phyloP scores from a whole-genome alignment of 2,113 vertebrate species.

The Elgaria multicarinata region DNA sequence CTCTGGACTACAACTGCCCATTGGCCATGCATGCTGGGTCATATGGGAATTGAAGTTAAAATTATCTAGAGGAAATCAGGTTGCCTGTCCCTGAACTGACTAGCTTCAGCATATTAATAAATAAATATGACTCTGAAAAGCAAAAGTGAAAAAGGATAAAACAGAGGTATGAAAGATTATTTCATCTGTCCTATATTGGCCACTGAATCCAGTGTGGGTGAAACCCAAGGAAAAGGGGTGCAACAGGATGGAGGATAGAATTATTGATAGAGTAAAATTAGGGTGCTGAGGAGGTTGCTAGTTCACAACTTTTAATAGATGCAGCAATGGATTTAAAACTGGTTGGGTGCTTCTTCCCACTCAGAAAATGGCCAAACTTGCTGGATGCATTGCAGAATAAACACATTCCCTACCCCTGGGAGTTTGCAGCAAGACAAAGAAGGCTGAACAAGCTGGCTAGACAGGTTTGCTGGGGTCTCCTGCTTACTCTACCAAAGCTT shows the following conservation, averaged over 20 bases:
- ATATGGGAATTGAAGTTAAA: too few relatives aligned
- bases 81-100: too few relatives aligned
- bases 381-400: conserved; percentile 21
- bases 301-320: not conserved
- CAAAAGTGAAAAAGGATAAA: not conserved
- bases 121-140: not conserved
- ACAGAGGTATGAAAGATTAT: not conserved
- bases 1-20: too few relatives aligned
- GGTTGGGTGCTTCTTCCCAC: not conserved
- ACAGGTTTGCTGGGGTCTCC: conserved; percentile 16
- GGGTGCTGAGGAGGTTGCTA: not conserved
- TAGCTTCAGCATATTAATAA: not conserved
- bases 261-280: not conserved
- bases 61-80: too few relatives aligned
- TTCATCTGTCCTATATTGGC: not conserved
- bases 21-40: too few relatives aligned
- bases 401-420: conserved; percentile 2
- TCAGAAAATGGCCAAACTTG: not conserved
- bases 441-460: conserved; percentile 19
- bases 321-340: not conserved
- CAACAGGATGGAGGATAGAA: not conserved
- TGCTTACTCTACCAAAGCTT: conserved; percentile 22
- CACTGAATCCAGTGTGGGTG: not conserved
- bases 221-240: not conserved
- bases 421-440: conserved; percentile 19